Conservation (phyloP, 2,797 vertebrate species). For the Psittacula derbiana region DNA sequence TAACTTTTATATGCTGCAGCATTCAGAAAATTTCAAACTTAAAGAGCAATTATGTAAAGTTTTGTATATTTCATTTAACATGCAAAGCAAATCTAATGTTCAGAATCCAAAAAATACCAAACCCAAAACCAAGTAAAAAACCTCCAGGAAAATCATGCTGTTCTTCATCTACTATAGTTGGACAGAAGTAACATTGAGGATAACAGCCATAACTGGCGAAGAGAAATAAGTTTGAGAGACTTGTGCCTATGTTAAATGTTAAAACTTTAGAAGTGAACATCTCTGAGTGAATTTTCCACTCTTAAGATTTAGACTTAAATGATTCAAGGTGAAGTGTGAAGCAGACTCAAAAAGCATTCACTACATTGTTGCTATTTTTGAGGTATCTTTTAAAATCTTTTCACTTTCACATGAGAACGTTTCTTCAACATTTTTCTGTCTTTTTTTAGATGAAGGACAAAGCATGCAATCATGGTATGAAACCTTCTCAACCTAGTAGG, state of each 20-base stretch:
- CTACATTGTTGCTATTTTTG: neutral
- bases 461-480: constrained; percentile 65
- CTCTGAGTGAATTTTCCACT: neutral
- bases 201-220: neutral
- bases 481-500: constrained; percentile 75
- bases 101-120: neutral
- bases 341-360: neutral
- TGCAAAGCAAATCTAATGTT: neutral
- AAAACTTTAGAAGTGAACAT: neutral
- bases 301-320: neutral
- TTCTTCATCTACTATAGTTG: neutral
- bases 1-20: neutral
- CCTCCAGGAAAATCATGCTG: neutral
- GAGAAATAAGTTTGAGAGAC: neutral
- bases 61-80: neutral
- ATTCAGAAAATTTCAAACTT: neutral
- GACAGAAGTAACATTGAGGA: neutral
- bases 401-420: neutral
- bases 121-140: neutral
- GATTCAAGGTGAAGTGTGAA: neutral
- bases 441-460: constrained; percentile 79
- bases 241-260: neutral
- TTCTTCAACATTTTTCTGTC: constrained; percentile 9
- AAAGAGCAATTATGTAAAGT: neutral
- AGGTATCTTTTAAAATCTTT: neutral